Base-by-base conservation (phyloP, 2,888 invertebrate species). In the Habroteleia sp. region DNA sequence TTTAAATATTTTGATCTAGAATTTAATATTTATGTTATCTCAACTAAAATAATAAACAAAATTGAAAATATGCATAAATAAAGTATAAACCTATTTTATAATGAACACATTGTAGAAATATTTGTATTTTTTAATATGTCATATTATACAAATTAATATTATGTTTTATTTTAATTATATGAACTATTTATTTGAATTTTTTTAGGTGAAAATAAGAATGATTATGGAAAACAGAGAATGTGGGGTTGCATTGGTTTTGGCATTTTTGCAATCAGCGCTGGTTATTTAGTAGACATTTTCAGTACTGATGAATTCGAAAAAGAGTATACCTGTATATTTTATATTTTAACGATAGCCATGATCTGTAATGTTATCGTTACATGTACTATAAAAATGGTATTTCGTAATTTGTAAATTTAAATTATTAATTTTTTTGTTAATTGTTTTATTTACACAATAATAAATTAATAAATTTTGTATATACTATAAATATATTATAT, bases 231-330 rank as follows among this genome's bases (percentile, higher is more conserved):
- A 79, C 97, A 97, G 86, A 91, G 96, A 35, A 89, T 96, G 71
- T 97, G 94, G 93, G 97, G 97, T 0, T 94, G 97, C 0, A 90
- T 97, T 1, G 97, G 96, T 0, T 96, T 95, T 93, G 97, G 96
- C 10, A 87, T 94, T 46, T 92, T 95, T 81, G 93, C 95, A 0
- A 90, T 95, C 16, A 83, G 95, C 8, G 91, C 95, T 0, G 97
- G 96, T 0, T 90, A 92, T n/a, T 89, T 96, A 0, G 94, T 96
- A 8, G 96, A 96, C 84, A 82, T 90, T 14, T 91, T 93, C 80
- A 95, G 95, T 60, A 89, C 90, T n/a, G 93, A 92, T 2, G 86
- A 89, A 42, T 85, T 90, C 0, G 89, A 91, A 48, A 95, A 95
- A 86, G 91, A 96, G 86, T 96, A 96, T 82, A 91, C 92, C 0